These are phyloP conservation scores for Platycnemis pennipes DNA, from an alignment of 2,888 invertebrate species.

Conservation along the genomic window DNA sequence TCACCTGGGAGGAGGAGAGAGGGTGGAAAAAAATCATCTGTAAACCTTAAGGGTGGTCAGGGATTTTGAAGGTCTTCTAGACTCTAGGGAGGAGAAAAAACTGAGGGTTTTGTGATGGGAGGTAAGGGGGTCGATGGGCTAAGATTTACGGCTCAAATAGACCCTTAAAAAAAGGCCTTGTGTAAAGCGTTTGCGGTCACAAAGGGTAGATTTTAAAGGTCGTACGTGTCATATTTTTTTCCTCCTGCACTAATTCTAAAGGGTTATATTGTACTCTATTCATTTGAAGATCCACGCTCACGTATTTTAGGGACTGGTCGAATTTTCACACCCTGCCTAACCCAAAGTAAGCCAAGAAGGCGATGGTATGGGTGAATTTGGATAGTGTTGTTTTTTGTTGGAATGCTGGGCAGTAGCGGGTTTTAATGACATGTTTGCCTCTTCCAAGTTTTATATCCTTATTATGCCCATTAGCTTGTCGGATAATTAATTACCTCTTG, in stretches of 20 bases:
- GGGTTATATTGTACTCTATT: conserved; percentile 55
- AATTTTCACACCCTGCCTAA: conserved; percentile 8
- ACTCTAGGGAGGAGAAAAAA: not conserved
- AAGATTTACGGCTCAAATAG: conserved; percentile 52
- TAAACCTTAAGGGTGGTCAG: not conserved
- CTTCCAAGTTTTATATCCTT: not conserved
- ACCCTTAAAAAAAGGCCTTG: conserved; percentile 28
- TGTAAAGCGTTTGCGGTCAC: conserved; percentile 38
- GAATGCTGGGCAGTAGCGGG: conserved; percentile 6
- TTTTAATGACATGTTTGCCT: too few species aligned
- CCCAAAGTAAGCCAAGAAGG: conserved; percentile 20
- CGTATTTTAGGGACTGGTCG: conserved; percentile 23
- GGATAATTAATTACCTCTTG: not conserved
- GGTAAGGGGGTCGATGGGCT: not conserved
- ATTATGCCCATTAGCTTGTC: not conserved
- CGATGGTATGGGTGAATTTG: not conserved
- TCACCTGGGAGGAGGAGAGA: conserved; percentile 27
- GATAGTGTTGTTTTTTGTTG: not conserved
- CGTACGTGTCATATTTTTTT: conserved; percentile 23
- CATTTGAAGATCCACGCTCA: not conserved
- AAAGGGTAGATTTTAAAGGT: conserved; percentile 34
- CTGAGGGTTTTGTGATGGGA: not conserved
- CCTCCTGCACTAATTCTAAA: conserved; percentile 16
- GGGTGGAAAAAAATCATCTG: not conserved
- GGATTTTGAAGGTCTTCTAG: not conserved